phyloP scores from a whole-genome alignment of 2,113 vertebrate species.

The Aphyosemion australe region DNA sequence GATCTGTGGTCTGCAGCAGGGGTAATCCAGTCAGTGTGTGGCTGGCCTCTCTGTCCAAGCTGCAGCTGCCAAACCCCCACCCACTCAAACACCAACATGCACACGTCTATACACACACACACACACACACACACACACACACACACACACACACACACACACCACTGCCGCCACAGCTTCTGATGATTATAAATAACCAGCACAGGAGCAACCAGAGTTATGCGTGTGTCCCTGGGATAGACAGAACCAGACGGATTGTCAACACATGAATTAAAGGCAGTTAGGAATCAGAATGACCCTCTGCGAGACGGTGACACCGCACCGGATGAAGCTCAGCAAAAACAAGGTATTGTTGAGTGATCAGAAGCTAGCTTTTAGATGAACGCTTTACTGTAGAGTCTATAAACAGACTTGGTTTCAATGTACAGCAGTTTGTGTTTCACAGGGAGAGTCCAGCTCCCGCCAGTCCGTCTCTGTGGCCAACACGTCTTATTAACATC shows the following conservation, averaged over 20 bases:
- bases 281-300: slow-evolving; percentile 67
- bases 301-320: slow-evolving; percentile 67
- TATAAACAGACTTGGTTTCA: slow-evolving; percentile 65
- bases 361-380: slow-evolving; percentile 1
- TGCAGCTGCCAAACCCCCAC: slow-evolving; percentile 69
- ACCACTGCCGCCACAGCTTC: slow-evolving; percentile 52
- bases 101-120: slow-evolving; percentile 59
- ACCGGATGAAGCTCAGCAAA: slow-evolving; percentile 78
- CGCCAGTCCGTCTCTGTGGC: slow-evolving; percentile 44
- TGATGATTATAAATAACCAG: slow-evolving; percentile 79
- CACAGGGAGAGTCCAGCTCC: slow-evolving; percentile 59
- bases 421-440: slow-evolving; percentile 67
- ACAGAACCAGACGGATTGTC: slow-evolving; percentile 57
- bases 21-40: slow-evolving; percentile 50
- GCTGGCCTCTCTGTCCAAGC: slow-evolving; percentile 32
- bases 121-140: no score
- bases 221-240: slow-evolving; percentile 32
- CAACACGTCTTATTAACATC: slow-evolving; percentile 9
- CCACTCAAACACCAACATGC: slow-evolving; percentile 45
- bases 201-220: slow-evolving; percentile 50
- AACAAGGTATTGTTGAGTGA: slow-evolving; percentile 73
- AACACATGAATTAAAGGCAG: slow-evolving; percentile 62
- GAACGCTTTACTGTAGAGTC: slow-evolving; percentile 38
- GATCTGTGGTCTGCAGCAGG: slow-evolving; percentile 41
- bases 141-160: no score